Conservation (phyloP, 2,113 vertebrate species). For the Malurus alboscapulatus region DNA sequence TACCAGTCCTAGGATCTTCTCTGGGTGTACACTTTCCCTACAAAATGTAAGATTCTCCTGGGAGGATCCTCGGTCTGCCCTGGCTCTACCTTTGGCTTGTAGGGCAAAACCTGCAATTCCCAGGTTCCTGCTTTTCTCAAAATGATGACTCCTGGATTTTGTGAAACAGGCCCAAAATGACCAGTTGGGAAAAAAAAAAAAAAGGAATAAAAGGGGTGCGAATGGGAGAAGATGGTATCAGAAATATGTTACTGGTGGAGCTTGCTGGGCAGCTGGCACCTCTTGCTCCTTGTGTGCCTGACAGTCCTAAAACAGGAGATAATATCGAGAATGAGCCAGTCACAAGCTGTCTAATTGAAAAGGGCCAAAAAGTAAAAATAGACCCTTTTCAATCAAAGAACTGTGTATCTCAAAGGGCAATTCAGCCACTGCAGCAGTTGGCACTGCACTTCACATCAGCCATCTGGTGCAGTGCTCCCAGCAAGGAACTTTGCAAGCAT, state of each 20-base stretch:
- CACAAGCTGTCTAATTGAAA: neutral
- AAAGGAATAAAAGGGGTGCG: neutral
- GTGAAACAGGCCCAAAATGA: neutral
- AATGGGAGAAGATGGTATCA: neutral
- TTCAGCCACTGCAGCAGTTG: neutral
- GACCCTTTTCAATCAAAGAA: neutral
- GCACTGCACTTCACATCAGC: neutral
- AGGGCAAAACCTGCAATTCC: neutral
- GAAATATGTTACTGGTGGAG: neutral
- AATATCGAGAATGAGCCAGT: neutral
- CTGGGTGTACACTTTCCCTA: neutral
- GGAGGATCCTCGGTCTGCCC: neutral
- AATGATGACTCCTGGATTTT: neutral
- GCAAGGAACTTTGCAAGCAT: neutral
- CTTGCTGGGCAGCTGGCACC: neutral
- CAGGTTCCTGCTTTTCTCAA: neutral
- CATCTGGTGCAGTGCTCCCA: neutral
- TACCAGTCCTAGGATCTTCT: neutral
- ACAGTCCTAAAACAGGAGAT: neutral
- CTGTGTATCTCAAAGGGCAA: neutral
- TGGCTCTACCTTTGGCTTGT: neutral
- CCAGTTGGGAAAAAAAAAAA: fast-evolving
- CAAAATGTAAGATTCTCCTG: neutral
- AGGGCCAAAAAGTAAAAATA: neutral
- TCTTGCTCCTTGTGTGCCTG: neutral